Evolutionary conservation across 92 coral and sea anemone genomes (phyloP), one percentile per base, ranked within the genome.

Genomic region (Siderastrea siderea): DNA sequence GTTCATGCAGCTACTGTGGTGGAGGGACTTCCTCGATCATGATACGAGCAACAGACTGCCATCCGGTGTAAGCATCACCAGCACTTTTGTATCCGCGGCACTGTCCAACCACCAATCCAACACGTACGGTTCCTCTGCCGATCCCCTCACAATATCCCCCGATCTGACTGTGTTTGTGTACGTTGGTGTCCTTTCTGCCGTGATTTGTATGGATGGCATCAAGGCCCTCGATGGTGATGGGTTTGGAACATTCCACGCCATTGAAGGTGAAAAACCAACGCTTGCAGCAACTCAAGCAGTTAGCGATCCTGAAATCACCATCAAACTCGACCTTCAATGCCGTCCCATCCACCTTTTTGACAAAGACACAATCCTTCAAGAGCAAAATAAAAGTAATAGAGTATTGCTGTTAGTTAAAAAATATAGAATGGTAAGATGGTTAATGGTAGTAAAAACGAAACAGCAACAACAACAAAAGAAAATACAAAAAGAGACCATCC

Each of bases 181-280:
- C 5, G 75, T 71, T 80, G 55, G 47, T 67, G 50, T 63, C 67
- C 57, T 65, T 71, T 46, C 19, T 55, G 64, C 74, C 62, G 60
- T 77, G 76, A 50, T 80, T 61, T 3, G 17, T 0, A 6, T 1
- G 2, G 46, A 79, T 49, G 26, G 3, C 83, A 19, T 79, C 83
- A 10, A 79, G n/a, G 7, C 81, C 94, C 51, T 91, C 94, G 14
- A 91, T 91, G 3, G 91, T 66, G 7, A 26, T 74, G 17, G 88
- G 89, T 7, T 78, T 72, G 1, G 85, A 6, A 50, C 94, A 91
- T 55, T 91, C 94, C 15, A 13, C 43, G 69, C 84, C 85, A 71
- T 91, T 82, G 89, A 91, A 81, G 47, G 67, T 91, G 81, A 91
- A 82, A 59, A 69, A 91, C 94, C 94, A 91, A 6, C 94, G 91